A percentile compares a stretch with the other conserved stretches of the same genome.
Conservation (phyloP, 2,797 vertebrate species). For the Xenentodon cancila region DNA sequence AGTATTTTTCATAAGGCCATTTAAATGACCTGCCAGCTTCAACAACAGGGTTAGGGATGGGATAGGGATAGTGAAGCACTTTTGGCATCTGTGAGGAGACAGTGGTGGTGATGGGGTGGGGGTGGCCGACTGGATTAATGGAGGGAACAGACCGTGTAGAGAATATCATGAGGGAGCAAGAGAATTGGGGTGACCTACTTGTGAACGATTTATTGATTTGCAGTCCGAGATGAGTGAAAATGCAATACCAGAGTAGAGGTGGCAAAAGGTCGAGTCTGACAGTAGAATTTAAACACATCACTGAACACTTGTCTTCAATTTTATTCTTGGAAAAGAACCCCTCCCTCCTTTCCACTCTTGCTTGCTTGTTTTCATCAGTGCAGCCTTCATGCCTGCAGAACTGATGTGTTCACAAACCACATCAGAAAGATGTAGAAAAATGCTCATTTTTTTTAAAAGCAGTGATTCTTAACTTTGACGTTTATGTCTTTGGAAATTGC, state of each 20-base stretch:
- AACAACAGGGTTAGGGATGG: constrained; percentile 18
- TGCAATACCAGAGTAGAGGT: constrained; percentile 4
- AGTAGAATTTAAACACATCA: constrained; percentile 25
- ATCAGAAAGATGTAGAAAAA: too few species aligned
- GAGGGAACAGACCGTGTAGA: constrained; percentile 23
- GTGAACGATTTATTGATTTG: constrained; percentile 56
- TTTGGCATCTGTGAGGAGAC: constrained; percentile 25
- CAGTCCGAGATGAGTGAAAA: constrained; percentile 22
- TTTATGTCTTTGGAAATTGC: too few species aligned
- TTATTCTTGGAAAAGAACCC: background rate
- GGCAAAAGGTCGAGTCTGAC: constrained; percentile 33
- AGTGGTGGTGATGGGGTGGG: background rate
- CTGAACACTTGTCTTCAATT: constrained; percentile 24
- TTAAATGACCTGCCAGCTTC: constrained; percentile 46
- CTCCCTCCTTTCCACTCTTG: background rate
- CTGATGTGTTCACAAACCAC: too few species aligned
- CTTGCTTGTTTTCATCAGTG: background rate
- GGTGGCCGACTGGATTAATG: constrained; percentile 22
- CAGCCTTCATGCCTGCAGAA: too few species aligned
- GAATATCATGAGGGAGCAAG: background rate
- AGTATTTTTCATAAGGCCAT: constrained; percentile 60
- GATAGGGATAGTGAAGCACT: constrained; percentile 37
- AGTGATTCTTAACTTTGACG: too few species aligned
- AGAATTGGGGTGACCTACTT: constrained; percentile 19
- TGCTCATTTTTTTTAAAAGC: too few species aligned